These are phyloP conservation scores for Xestia ashworthii DNA, from an alignment of 2,888 invertebrate genomes.

Conservation along the genomic window DNA sequence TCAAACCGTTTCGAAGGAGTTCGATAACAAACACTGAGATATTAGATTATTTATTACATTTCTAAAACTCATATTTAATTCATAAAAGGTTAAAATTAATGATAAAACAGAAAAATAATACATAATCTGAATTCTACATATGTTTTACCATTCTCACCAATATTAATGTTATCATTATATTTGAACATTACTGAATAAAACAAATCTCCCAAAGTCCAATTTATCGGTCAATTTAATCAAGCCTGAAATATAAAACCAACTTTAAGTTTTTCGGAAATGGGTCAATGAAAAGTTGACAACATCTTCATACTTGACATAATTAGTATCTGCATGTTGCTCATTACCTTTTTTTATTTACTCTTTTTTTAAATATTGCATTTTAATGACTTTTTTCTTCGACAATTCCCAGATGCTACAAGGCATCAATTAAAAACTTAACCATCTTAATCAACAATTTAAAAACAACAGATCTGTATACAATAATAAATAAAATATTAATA, in stretches of 20 bases:
- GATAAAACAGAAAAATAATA: no score
- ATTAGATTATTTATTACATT: no score
- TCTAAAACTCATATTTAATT: no score
- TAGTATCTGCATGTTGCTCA: background rate
- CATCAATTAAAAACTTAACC: background rate
- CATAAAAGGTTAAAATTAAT: no score
- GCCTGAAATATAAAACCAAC: background rate
- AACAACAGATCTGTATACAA: conserved; percentile 37
- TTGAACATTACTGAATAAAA: background rate
- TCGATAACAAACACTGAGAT: no score
- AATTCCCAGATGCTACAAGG: background rate
- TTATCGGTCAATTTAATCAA: background rate
- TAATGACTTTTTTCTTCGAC: background rate
- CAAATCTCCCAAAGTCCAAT: background rate
- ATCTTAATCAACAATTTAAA: background rate
- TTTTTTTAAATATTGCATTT: background rate
- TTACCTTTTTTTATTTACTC: background rate
- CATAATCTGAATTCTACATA: background rate
- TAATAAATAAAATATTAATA: conserved; percentile 67
- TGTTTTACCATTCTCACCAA: background rate
- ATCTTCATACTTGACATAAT: background rate
- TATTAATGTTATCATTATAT: background rate
- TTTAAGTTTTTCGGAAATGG: background rate
- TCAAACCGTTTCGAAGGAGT: no score
- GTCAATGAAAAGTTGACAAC: background rate